These are phyloP conservation scores for Drosophila subquinaria DNA, from an alignment of 2,888 invertebrate genomes.

Conservation along the genomic window DNA sequence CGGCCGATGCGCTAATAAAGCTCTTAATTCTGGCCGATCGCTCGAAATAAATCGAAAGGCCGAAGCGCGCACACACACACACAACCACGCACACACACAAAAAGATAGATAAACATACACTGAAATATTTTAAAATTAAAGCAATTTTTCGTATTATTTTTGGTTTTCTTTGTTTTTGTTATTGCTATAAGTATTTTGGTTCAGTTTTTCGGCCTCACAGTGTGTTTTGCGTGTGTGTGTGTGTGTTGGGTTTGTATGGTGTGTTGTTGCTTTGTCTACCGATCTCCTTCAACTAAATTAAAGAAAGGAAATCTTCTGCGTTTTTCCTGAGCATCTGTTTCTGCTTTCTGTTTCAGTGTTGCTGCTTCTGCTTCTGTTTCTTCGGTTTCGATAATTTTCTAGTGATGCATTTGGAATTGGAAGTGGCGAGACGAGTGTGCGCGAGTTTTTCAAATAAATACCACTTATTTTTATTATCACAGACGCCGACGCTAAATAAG, in stretches of 20 bases:
- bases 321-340: constrained; percentile 61
- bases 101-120: constrained; percentile 44
- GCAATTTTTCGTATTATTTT: constrained; percentile 70
- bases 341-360: constrained; percentile 31
- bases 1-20: constrained; percentile 68
- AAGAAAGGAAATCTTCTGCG: constrained; percentile 70
- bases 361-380: constrained; percentile 16
- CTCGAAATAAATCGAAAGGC: constrained; percentile 82
- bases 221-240: constrained; percentile 6
- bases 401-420: constrained; percentile 59
- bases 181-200: constrained; percentile 69
- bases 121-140: constrained; percentile 79
- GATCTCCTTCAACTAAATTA: constrained; percentile 71
- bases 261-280: constrained; percentile 61
- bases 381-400: constrained; percentile 21
- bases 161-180: constrained; percentile 68
- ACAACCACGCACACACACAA: constrained; percentile 22
- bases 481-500: constrained; percentile 23
- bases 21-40: constrained; percentile 74
- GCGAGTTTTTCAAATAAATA: constrained; percentile 58
- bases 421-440: constrained; percentile 53
- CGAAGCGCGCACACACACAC: constrained; percentile 37
- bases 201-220: constrained; percentile 17
- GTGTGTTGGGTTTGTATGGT: constrained; percentile 32
- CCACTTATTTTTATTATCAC: constrained; percentile 63